A percentile compares a stretch with the other conserved stretches of the same genome.
These are phyloP conservation scores for Percina caprodes DNA, from an alignment of 2,113 vertebrate genomes.

Conservation along the genomic window DNA sequence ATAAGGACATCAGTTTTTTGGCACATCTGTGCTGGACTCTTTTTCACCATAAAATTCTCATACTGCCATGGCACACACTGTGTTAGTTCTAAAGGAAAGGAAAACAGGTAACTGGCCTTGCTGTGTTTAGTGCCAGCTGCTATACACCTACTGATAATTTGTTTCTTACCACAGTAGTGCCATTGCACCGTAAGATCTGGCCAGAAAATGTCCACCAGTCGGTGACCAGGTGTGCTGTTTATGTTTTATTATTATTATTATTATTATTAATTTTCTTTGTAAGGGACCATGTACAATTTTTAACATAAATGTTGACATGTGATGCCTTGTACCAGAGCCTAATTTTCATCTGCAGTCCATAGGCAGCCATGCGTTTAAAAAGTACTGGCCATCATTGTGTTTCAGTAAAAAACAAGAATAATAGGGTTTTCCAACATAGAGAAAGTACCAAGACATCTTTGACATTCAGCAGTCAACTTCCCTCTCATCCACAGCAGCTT, in stretches of 20 bases:
- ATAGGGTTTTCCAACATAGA: too few relatives aligned
- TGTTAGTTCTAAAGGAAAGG: slow-evolving; percentile 12
- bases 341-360: too few relatives aligned
- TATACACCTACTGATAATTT: slow-evolving; percentile 3
- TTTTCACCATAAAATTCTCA: slow-evolving; percentile 21
- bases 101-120: slow-evolving; percentile 30
- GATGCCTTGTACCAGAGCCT: too few relatives aligned
- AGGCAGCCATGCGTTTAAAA: too few relatives aligned
- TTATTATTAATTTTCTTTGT: too few relatives aligned
- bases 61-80: slow-evolving; percentile 15
- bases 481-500: too few relatives aligned
- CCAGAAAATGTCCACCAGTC: background rate
- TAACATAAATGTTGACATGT: too few relatives aligned
- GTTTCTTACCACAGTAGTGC: background rate
- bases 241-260: too few relatives aligned
- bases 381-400: background rate
- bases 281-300: too few relatives aligned
- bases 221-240: background rate
- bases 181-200: background rate
- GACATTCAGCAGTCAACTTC: too few relatives aligned
- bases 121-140: slow-evolving; percentile 12
- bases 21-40: slow-evolving; percentile 23
- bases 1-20: background rate
- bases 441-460: too few relatives aligned
- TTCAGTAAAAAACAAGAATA: background rate